A percentile compares a stretch with the other conserved stretches of the same genome.
These are phyloP conservation scores for Anastatus disparis DNA, from an alignment of 1,140 invertebrate genomes.

Conservation along the genomic window DNA sequence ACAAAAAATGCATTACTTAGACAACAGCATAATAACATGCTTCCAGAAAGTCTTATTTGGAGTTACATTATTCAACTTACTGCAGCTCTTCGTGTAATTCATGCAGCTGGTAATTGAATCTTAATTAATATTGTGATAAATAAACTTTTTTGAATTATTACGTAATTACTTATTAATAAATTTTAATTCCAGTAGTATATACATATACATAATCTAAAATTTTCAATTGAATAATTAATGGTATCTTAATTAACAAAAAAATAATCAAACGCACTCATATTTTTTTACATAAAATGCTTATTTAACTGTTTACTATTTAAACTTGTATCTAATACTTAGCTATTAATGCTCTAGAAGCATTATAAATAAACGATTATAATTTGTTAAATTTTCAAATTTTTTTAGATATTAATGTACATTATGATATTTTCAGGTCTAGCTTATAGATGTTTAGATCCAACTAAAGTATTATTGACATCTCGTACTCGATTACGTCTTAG, in stretches of 20 bases:
- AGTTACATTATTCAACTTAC: constrained; percentile 95
- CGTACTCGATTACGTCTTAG: constrained; percentile 80
- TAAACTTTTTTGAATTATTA: neutral
- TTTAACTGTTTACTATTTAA: too few species aligned
- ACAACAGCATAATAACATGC: constrained; percentile 76
- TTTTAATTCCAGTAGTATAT: too few species aligned
- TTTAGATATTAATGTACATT: neutral
- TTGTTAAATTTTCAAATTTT: too few species aligned
- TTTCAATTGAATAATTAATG: neutral
- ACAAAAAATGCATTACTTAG: constrained; percentile 82
- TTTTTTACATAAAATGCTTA: too few species aligned
- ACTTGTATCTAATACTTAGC: too few species aligned
- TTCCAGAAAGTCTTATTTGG: constrained; percentile 94
- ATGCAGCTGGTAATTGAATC: constrained; percentile 83
- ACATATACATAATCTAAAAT: neutral
- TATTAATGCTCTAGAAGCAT: too few species aligned
- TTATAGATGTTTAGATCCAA: constrained; percentile 86
- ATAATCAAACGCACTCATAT: too few species aligned
- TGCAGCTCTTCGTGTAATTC: constrained; percentile 91
- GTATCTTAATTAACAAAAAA: neutral
- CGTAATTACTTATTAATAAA: too few species aligned
- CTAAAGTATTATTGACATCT: constrained; percentile 87
- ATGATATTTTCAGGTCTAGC: constrained; percentile 71
- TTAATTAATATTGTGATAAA: constrained; percentile 30
- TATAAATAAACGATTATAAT: neutral